Evolutionary conservation across 2,888 invertebrate genomes (phyloP).

Genomic region (Troglohyphantes excavatus): DNA sequence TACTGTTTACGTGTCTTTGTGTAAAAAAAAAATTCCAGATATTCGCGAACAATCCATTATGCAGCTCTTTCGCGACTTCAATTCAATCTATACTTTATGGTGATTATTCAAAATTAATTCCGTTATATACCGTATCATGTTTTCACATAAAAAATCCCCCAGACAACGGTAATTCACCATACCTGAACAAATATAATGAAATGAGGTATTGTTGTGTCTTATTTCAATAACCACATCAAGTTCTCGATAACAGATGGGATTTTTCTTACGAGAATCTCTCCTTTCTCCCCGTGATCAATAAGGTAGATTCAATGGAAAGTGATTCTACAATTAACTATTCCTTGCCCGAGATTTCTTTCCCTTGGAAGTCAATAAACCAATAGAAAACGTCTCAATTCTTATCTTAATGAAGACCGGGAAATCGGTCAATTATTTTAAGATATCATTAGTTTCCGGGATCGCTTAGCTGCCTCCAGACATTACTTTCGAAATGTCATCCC

Average conservation of each 20-base stretch:
- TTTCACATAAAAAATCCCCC: too few relatives aligned
- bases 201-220: neutral
- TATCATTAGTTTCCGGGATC: neutral
- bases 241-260: neutral
- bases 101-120: too few relatives aligned
- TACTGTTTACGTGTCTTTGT: too few relatives aligned
- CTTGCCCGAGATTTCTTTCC: neutral
- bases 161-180: neutral
- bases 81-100: too few relatives aligned
- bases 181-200: neutral
- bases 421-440: neutral
- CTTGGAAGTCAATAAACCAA: neutral
- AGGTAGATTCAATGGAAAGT: neutral
- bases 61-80: too few relatives aligned
- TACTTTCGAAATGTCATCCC: conserved; percentile 5
- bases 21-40: too few relatives aligned
- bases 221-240: neutral
- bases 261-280: neutral
- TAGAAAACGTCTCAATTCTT: neutral
- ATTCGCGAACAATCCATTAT: too few relatives aligned
- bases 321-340: conserved; percentile 7
- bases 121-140: too few relatives aligned
- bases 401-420: neutral
- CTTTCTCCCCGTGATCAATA: neutral
- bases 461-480: conserved; percentile 1